Evolutionary conservation across 2,888 invertebrate species (phyloP).

Genomic region (Tiphia femorata): DNA sequence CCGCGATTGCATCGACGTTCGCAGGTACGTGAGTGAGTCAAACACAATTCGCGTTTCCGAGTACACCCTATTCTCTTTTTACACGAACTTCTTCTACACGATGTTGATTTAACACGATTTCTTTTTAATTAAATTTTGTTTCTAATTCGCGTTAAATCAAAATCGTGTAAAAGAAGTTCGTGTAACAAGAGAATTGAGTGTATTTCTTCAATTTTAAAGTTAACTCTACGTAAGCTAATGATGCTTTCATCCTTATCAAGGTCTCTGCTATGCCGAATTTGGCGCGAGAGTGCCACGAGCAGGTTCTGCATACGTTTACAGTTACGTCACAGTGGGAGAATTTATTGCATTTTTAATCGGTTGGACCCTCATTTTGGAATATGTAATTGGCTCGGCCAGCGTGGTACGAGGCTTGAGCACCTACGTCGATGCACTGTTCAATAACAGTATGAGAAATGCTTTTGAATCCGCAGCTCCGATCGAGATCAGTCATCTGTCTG

Average conservation of each 20-base stretch:
- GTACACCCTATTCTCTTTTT: not conserved
- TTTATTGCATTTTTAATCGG: constrained; percentile 92
- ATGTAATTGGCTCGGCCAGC: constrained; percentile 87
- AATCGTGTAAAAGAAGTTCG: too few species aligned
- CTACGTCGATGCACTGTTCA: constrained; percentile 80
- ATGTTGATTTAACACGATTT: not conserved
- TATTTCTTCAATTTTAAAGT: too few species aligned
- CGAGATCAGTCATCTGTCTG: constrained; percentile 75
- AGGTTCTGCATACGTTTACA: constrained; percentile 94
- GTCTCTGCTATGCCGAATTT: constrained; percentile 93
- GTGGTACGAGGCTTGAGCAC: constrained; percentile 86
- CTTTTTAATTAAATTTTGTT: too few species aligned
- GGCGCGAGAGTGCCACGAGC: constrained; percentile 91
- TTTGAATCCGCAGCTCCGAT: constrained; percentile 77
- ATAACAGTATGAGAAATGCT: constrained; percentile 76
- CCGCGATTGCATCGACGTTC: constrained; percentile 90
- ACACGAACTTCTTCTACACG: too few species aligned
- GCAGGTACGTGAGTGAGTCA: constrained; percentile 78
- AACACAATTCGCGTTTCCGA: not conserved
- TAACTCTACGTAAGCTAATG: too few species aligned
- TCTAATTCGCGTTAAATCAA: too few species aligned
- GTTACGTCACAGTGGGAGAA: constrained; percentile 93
- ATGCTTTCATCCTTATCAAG: too few species aligned
- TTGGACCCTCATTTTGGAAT: constrained; percentile 93
- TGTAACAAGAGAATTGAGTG: too few species aligned